Evolutionary conservation across 2,797 vertebrate species (phyloP), one percentile per base, ranked within the genome.

Genomic region (Cetoscarus ocellatus): DNA sequence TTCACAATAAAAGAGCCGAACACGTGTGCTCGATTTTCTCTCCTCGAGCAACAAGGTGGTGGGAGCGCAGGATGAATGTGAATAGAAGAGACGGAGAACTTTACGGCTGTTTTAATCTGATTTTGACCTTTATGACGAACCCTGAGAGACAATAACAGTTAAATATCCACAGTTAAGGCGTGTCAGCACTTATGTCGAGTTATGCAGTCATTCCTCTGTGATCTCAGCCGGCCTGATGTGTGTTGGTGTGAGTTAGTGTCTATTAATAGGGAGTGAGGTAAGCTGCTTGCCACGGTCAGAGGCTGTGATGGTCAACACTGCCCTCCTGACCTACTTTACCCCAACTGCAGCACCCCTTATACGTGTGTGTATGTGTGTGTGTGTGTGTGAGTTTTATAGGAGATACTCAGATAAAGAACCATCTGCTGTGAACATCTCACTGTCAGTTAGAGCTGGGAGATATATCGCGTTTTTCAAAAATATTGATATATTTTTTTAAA

Each of bases 261-360:
- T 79, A 76, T 75, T 74, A 74, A 78, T 78, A 85, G 84, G 13
- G 50, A 34, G 48, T 54, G 79, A 71, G 70, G 70, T 88, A 84
- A 86, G 87, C 81, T 79, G 79, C 83, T 86, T 84, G 80, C 50
- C 19, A 63, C 63, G 73, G 79, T 79, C 78, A 70, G 35, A 73
- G 67, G 71, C 61, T 64, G 60, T 79, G 60, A 81, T 82, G 84
- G 75, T 85, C 81, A 83, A 57, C 78, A 14, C 70, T 87, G 86
- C 66, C 87, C 87, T 70, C 68, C 9, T 86, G 82, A 88, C 85
- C 84, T 83, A 91, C 85, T 87, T 90, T 67, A 62, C 38, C 73
- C 61, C 56, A 66, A 67, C 49, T 56, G 44, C 47, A 69, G 67
- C 38, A 45, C 43, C 51, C 8, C 44, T 11, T 36, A 34, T 27